Base-by-base conservation (phyloP, 1,140 invertebrate species). In the Papilio machaon region DNA sequence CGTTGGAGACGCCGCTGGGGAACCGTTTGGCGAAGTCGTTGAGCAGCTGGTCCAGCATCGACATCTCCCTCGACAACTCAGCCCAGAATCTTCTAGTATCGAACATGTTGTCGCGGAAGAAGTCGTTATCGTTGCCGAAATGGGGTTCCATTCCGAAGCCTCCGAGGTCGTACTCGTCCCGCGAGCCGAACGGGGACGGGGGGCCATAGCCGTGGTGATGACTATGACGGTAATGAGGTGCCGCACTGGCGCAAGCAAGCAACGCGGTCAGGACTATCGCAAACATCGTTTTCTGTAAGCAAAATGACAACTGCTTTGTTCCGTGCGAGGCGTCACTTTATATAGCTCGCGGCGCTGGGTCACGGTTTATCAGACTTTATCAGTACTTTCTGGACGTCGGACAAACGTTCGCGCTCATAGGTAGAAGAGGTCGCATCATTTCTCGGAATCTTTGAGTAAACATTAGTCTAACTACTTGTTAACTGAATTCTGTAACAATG, bases 331-430 rank as follows among this genome's bases (percentile, higher is more conserved):
- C 43, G 75, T 79, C 23, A 47, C 79, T 78, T 76, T 85, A 85
- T 88, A 89, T 88, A 88, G 64, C n/a, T 17, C 46, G n/a, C 73
- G 80, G 73, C 52, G 52, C 30, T 17, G 82, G 85, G 82, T 85
- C 85, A 84, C 75, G 85, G 86, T 86, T 84, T 88, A 90, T 88
- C 86, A 17, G 47, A 15, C 74, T 35, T 82, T 86, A 85, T 96
- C 95, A 17, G 97, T 80, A 85, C 73, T 60, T 89, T 87, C 95
- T 89, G 82, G 85, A 87, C 35, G 54, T 74, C 81, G 78, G 79
- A 80, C 80, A 84, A 85, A 85, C 82, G 82, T 81, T 74, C 38
- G 43, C 74, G 73, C 49, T 73, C 75, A 64, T 81, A 47, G 23
- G 13, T 75, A 74, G 60, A 64, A 79, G 43, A 80, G 70, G 23